Base-by-base conservation (phyloP, 2,797 vertebrate genomes). In the Muscicapa comitata region DNA sequence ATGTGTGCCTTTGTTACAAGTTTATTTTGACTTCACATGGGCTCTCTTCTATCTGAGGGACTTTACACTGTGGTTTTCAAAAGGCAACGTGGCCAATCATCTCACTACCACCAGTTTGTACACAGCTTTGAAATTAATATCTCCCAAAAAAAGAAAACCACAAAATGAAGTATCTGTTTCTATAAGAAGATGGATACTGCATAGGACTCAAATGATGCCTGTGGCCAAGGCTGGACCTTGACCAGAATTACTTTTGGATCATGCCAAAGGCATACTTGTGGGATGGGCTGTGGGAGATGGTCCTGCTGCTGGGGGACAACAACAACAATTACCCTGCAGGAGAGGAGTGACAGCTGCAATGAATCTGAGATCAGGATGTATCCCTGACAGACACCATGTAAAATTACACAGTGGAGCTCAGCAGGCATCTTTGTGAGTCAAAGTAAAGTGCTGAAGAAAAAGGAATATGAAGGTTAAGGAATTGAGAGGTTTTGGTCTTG, bases 291-390 rank as follows among this genome's bases (percentile, higher is more conserved):
- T 75, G 17, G n/a, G 38, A 95, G 21, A 26, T 9, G 8, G 13
- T 50, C 10, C 35, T 0, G 0, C 13, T 80, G 45, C 25, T 77
- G 35, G 11, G 17, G 29, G 6, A 26, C 4, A 25, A 54, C 28
- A 25, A 54, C 28, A 48, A 31, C 10, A 77, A 12, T 47, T 65
- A 65, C 28, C 16, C 24, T 38, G 13, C 4, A 54, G 53, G 20
- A 75, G 20, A 77, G 12, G 19, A 68, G 40, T 9, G 25, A 47
- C 10, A 1, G 1, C 35, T 75, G n/a, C 38, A 81, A 58, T 3
- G 26, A 76, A 37, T n/a, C n/a, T 73, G 48, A 13, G 40, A 67
- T 77, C n/a, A 72, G 21, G 19, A 21, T 31, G 13, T 17, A 29
- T 13, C 24, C 23, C 19, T 43, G 19, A 38, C 1, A 10, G 11